A percentile compares a stretch with the other conserved stretches of the same genome.
These are phyloP conservation scores for Clarias gariepinus DNA, from an alignment of 2,113 vertebrate genomes.

Conservation along the genomic window DNA sequence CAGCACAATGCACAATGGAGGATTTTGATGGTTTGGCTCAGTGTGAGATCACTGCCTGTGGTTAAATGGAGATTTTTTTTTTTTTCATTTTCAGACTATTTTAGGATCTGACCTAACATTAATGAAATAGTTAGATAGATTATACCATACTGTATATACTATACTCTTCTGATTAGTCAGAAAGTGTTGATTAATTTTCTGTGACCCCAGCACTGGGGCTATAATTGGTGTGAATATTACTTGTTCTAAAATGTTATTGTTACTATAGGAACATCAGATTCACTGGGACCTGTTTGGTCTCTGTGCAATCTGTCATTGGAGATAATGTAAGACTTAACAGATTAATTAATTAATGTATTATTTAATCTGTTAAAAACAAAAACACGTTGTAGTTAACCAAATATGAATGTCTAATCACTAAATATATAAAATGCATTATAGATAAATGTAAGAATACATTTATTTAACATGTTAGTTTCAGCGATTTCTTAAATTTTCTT, in stretches of 20 bases:
- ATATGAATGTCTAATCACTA: background rate
- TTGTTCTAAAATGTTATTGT: background rate
- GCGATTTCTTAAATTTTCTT: background rate
- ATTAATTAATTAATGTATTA: too few relatives aligned
- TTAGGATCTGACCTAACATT: background rate
- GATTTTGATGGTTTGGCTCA: conserved; percentile 1
- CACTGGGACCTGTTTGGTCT: background rate
- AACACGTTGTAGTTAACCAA: background rate
- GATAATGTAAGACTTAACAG: background rate
- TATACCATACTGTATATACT: background rate
- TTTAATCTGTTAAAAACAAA: background rate
- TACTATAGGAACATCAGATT: background rate
- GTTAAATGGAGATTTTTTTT: background rate
- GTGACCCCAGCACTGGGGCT: background rate
- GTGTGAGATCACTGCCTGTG: background rate
- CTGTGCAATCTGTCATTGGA: background rate
- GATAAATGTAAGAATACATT: background rate
- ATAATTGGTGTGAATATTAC: background rate
- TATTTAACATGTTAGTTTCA: background rate
- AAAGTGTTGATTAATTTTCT: background rate
- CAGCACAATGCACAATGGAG: conserved; percentile 28
- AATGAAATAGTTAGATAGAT: background rate
- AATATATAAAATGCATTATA: too few relatives aligned
- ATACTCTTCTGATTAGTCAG: background rate
- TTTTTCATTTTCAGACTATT: background rate